Conservation (phyloP, 2,888 invertebrate species). For the Dryadula phaetusa region DNA sequence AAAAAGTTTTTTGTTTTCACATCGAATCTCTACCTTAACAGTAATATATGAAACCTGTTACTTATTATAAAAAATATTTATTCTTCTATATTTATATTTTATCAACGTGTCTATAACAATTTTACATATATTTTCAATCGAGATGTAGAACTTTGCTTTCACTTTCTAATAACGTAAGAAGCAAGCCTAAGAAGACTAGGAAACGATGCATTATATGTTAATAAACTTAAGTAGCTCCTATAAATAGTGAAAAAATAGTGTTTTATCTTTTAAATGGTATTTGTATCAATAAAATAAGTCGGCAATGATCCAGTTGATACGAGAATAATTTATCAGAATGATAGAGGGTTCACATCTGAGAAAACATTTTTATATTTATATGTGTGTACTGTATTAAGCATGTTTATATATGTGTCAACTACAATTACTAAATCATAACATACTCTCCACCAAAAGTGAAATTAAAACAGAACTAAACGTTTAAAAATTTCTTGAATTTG, state of each 20-base stretch:
- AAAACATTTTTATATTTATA: background rate
- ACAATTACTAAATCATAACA: no score
- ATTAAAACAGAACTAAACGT: no score
- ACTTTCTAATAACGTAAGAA: constrained; percentile 40
- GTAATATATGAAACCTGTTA: background rate
- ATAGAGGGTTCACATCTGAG: background rate
- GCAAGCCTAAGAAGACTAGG: constrained; percentile 43
- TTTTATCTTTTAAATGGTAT: background rate
- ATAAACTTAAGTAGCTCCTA: constrained; percentile 20
- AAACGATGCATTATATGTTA: constrained; percentile 36
- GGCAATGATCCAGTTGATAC: background rate
- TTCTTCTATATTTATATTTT: background rate
- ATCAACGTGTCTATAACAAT: background rate
- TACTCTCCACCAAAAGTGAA: background rate
- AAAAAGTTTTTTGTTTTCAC: background rate
- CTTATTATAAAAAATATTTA: background rate
- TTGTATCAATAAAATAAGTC: background rate
- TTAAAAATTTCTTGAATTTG: no score
- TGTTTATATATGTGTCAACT: no score
- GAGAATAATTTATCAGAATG: background rate
- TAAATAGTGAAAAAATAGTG: constrained; percentile 8
- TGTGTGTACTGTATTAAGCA: no score
- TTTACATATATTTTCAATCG: constrained; percentile 15
- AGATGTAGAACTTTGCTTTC: constrained; percentile 38
- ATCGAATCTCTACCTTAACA: background rate